These are phyloP conservation scores for Palythoa heliodiscus DNA, from an alignment of 92 coral and sea anemone genomes.

Conservation along the genomic window DNA sequence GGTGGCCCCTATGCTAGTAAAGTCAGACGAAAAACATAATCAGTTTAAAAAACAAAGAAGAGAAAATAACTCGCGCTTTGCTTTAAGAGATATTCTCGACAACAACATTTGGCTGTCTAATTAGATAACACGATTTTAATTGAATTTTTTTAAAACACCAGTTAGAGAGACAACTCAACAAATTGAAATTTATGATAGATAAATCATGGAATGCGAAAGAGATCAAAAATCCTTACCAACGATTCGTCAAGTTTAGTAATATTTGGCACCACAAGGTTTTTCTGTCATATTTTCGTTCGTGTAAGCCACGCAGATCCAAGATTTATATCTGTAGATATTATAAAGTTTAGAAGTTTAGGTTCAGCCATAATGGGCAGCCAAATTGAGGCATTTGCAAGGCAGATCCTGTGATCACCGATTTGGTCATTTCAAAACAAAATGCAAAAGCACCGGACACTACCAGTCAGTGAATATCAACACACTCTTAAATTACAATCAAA, in stretches of 20 bases:
- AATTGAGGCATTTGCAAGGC: conserved; percentile 34
- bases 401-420: conserved; percentile 37
- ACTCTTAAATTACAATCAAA: not conserved
- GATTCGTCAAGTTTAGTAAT: no score
- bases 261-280: no score
- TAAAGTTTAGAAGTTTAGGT: not conserved
- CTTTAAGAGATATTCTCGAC: not conserved
- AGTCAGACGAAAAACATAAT: not conserved
- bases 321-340: no score
- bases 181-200: no score
- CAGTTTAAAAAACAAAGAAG: no score
- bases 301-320: no score
- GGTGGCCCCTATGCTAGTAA: not conserved
- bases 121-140: conserved; percentile 2
- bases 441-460: conserved; percentile 27
- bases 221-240: no score
- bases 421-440: conserved; percentile 45
- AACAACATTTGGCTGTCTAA: conserved; percentile 1
- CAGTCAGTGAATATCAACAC: conserved; percentile 32
- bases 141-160: not conserved
- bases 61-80: not conserved
- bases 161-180: no score
- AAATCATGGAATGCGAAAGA: no score
- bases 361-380: conserved; percentile 18
- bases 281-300: no score